Evolutionary conservation across 2,888 invertebrate genomes (phyloP).

Genomic region (Catocala fraxini): DNA sequence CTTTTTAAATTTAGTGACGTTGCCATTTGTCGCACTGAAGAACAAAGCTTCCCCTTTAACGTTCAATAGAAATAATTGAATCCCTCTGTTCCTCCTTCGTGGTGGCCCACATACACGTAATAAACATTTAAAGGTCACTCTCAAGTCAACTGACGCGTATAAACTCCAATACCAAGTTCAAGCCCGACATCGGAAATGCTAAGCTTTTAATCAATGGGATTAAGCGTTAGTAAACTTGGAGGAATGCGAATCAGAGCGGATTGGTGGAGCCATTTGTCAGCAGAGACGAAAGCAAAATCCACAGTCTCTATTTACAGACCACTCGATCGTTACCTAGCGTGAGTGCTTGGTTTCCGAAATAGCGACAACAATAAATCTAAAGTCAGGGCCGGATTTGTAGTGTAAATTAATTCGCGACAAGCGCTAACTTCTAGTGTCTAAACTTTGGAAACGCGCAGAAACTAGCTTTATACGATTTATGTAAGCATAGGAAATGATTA

Average conservation of each 20-base stretch:
- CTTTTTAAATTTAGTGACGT: too few species aligned
- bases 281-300: slow-evolving; percentile 59
- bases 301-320: slow-evolving; percentile 63
- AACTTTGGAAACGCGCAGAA: slow-evolving; percentile 35
- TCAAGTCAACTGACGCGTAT: slow-evolving; percentile 21
- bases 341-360: slow-evolving; percentile 48
- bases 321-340: slow-evolving; percentile 58
- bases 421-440: slow-evolving; percentile 45
- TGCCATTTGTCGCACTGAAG: too few species aligned
- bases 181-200: slow-evolving; percentile 42
- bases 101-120: background rate
- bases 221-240: slow-evolving; percentile 55
- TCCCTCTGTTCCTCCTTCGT: background rate
- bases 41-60: background rate
- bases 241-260: slow-evolving; percentile 52
- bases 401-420: slow-evolving; percentile 49
- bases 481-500: slow-evolving; percentile 32
- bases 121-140: slow-evolving; percentile 28
- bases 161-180: slow-evolving; percentile 35
- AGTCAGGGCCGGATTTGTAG: slow-evolving; percentile 47
- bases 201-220: slow-evolving; percentile 58
- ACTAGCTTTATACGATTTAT: slow-evolving; percentile 45
- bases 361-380: slow-evolving; percentile 55
- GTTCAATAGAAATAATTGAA: background rate
- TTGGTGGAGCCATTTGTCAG: slow-evolving; percentile 60